Percentiles rank a stretch among this genome's conserved stretches.
phyloP scores from a whole-genome alignment of 2,113 vertebrate genomes.

The Hippocampus comes region DNA sequence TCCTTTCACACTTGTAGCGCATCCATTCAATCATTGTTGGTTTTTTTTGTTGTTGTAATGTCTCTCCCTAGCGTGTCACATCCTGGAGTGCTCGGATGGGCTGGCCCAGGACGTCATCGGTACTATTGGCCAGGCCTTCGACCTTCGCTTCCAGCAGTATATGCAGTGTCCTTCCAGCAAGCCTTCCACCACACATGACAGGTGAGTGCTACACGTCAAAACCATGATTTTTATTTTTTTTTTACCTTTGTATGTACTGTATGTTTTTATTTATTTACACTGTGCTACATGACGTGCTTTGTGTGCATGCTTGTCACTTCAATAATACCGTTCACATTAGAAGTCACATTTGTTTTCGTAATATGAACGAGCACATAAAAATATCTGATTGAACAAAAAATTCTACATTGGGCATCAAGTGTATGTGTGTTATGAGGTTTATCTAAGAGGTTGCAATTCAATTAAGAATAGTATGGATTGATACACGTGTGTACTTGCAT shows the following conservation, averaged over 20 bases:
- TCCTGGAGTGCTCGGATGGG: constrained; percentile 91
- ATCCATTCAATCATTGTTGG: not conserved
- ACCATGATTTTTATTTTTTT: no score
- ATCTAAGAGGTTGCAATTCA: not conserved
- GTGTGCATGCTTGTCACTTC: no score
- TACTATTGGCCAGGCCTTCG: constrained; percentile 95
- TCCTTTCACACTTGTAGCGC: not conserved
- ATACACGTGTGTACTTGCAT: not conserved
- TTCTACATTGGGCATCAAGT: no score
- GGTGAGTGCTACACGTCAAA: constrained; percentile 66
- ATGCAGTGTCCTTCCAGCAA: constrained; percentile 88
- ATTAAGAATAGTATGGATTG: not conserved
- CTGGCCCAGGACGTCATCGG: constrained; percentile 94
- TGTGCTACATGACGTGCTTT: no score
- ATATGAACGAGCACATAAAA: no score
- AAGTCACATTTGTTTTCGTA: no score
- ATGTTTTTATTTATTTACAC: no score
- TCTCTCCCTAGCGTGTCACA: constrained; percentile 84
- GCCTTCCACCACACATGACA: constrained; percentile 81
- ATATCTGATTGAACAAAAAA: no score
- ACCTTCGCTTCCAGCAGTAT: constrained; percentile 96
- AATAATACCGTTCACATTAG: no score
- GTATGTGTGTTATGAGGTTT: not conserved
- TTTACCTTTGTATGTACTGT: no score
- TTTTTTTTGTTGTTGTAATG: not conserved